These are phyloP conservation scores for Euphydryas editha DNA, from an alignment of 2,888 invertebrate species.

Conservation along the genomic window DNA sequence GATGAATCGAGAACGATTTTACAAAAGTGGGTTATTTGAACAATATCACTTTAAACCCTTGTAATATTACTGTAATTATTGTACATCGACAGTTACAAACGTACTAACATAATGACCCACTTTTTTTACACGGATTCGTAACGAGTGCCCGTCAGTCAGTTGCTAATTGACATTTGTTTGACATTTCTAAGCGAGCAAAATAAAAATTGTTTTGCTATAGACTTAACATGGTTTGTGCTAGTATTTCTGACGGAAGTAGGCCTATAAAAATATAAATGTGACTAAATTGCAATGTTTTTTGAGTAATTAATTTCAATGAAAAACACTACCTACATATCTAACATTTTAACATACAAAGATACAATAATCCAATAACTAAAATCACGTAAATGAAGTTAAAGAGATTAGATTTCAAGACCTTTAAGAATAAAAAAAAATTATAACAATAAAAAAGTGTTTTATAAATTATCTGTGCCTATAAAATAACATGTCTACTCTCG, in stretches of 20 bases:
- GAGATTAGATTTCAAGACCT: too few relatives aligned
- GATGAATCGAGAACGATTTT: too few relatives aligned
- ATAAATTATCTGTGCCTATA: too few relatives aligned
- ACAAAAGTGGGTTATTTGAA: not conserved
- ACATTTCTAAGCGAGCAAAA: constrained; percentile 27
- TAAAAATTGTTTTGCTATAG: constrained; percentile 21
- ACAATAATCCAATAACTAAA: too few relatives aligned
- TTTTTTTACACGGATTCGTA: constrained; percentile 21
- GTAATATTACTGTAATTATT: not conserved
- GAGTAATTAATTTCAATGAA: too few relatives aligned
- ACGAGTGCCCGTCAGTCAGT: constrained; percentile 27
- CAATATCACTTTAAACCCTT: not conserved
- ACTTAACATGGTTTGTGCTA: not conserved
- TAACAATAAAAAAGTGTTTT: too few relatives aligned
- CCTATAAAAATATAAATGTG: too few relatives aligned
- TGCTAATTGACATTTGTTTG: constrained; percentile 39
- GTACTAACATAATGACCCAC: constrained; percentile 21
- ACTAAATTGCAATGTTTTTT: too few relatives aligned
- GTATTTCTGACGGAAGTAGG: not conserved
- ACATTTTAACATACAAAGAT: too few relatives aligned
- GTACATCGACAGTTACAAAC: constrained; percentile 17
- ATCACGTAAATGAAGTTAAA: too few relatives aligned
- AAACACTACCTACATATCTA: too few relatives aligned
- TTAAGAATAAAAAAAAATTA: too few relatives aligned
- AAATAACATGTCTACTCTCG: not conserved